Evolutionary conservation across 2,888 invertebrate genomes (phyloP), one percentile per base, ranked within the genome.

Genomic region (Nowickia ferox): DNA sequence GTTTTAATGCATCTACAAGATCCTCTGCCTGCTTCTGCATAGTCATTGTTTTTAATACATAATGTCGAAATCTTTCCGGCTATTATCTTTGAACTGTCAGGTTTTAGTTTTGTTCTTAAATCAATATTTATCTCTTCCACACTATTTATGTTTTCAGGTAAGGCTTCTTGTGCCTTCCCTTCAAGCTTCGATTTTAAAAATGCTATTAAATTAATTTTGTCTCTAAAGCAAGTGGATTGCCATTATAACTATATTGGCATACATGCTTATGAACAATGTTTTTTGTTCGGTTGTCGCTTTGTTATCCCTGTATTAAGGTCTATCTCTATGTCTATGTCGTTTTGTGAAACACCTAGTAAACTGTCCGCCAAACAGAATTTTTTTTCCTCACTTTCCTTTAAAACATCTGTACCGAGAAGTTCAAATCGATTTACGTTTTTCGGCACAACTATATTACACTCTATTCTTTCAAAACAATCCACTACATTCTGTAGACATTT

Each of bases 401-500:
- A 8, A 61, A 30, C 17, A 61, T 6, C 17, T 40, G n/a, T 61
- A 40, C 40, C 61, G 3, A 61, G 38, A 61, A 38, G 61, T 40
- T 40, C 40, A 11, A 61, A 15, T 61, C 9, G 17, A 0, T 55
- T 17, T 19, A 55, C 55, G 55, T 55, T 19, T n/a, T n/a, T 17
- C n/a, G 61, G 40, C 9, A 61, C 40, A 38, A 40, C 40, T 61
- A 61, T 40, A 40, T 61, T 40, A 40, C 61, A 40, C 13, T 61
- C 38, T 61, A 61, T 10, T 38, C 40, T 61, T 40, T 40, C 40
- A 61, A 61, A 61, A 40, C 40, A 61, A 38, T 61, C 61, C 40
- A n/a, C 61, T n/a, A 61, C 30, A n/a, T 38, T 61, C 40, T 61
- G 30, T 61, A 40, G 30, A 61, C 61, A 61, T n/a, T 61, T 61